These are phyloP conservation scores for Pseudochromis fuscus DNA, from an alignment of 2,797 vertebrate species.

Conservation along the genomic window DNA sequence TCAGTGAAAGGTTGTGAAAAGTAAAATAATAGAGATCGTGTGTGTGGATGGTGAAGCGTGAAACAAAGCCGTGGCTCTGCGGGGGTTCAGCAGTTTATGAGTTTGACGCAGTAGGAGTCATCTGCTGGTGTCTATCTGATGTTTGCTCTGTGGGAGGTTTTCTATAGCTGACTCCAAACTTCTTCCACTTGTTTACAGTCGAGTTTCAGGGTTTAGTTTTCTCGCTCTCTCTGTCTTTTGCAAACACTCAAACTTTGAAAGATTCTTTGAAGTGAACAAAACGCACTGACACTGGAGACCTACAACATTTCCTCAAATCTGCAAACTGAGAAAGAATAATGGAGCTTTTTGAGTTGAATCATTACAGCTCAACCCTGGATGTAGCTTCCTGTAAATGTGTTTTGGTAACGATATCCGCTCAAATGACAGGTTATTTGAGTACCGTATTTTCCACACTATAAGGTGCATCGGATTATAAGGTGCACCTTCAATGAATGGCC, in stretches of 20 bases:
- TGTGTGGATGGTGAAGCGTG: constrained; percentile 27
- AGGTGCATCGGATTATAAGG: too few species aligned
- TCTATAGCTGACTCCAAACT: constrained; percentile 26
- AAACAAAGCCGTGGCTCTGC: constrained; percentile 34
- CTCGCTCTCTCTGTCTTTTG: background rate
- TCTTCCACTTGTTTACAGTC: constrained; percentile 33
- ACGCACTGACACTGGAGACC: background rate
- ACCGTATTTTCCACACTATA: too few species aligned
- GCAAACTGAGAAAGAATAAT: background rate
- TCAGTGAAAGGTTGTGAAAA: background rate
- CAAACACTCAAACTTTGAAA: background rate
- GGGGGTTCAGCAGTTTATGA: constrained; percentile 34
- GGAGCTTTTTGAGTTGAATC: too few species aligned
- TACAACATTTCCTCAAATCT: background rate
- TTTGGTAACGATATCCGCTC: background rate
- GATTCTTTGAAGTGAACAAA: background rate
- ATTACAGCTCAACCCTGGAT: too few species aligned
- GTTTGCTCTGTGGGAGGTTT: constrained; percentile 30
- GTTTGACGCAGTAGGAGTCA: constrained; percentile 46
- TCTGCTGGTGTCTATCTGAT: constrained; percentile 30
- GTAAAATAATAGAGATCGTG: background rate
- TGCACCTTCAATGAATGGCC: too few species aligned
- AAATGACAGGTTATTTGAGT: too few species aligned
- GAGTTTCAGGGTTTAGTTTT: constrained; percentile 6
- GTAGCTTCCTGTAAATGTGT: background rate